A percentile compares a stretch with the other conserved stretches of the same genome.
Conservation (phyloP, 2,797 vertebrate species). For the Scyliorhinus canicula region DNA sequence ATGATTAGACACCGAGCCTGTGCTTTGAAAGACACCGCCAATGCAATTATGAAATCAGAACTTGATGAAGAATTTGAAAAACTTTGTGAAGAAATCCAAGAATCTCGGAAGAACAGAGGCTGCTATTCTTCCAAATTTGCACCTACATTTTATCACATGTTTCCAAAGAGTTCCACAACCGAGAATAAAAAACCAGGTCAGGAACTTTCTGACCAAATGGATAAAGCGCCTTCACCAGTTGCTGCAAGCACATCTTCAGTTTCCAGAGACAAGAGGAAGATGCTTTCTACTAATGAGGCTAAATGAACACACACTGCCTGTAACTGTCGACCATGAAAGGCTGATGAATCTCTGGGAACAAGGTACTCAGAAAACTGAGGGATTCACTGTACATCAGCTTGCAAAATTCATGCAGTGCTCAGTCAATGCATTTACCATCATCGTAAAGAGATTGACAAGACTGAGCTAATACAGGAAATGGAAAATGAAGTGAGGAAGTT, state of each 20-base stretch:
- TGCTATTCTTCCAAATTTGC: slow-evolving; percentile 62
- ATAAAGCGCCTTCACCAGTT: slow-evolving; percentile 46
- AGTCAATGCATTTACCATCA: slow-evolving; percentile 86
- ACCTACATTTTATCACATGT: slow-evolving; percentile 71
- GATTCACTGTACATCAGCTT: slow-evolving; percentile 72
- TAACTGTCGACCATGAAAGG: slow-evolving; percentile 66
- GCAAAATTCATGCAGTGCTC: slow-evolving; percentile 85
- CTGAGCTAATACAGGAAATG: slow-evolving; percentile 65
- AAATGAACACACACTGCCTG: slow-evolving; percentile 52
- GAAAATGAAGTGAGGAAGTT: slow-evolving; percentile 52
- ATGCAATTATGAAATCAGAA: slow-evolving; percentile 85
- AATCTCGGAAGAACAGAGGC: slow-evolving; percentile 75
- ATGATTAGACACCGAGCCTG: slow-evolving; percentile 91
- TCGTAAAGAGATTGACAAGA: slow-evolving; percentile 74
- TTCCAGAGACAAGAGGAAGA: slow-evolving; percentile 32
- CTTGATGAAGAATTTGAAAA: slow-evolving; percentile 88
- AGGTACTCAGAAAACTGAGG: slow-evolving; percentile 61
- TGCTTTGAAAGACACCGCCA: slow-evolving; percentile 77
- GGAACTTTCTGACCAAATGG: slow-evolving; percentile 49
- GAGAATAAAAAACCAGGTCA: slow-evolving; percentile 51
- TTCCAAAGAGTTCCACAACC: slow-evolving; percentile 57
- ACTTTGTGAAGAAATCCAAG: slow-evolving; percentile 79
- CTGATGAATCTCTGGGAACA: slow-evolving; percentile 69
- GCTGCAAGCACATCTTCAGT: slow-evolving; percentile 55
- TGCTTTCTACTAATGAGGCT: slow-evolving; percentile 39